A percentile compares a stretch with the other conserved stretches of the same genome.
Evolutionary conservation across 2,888 invertebrate species (phyloP).

Genomic region (Hemicrepidius hirtus): DNA sequence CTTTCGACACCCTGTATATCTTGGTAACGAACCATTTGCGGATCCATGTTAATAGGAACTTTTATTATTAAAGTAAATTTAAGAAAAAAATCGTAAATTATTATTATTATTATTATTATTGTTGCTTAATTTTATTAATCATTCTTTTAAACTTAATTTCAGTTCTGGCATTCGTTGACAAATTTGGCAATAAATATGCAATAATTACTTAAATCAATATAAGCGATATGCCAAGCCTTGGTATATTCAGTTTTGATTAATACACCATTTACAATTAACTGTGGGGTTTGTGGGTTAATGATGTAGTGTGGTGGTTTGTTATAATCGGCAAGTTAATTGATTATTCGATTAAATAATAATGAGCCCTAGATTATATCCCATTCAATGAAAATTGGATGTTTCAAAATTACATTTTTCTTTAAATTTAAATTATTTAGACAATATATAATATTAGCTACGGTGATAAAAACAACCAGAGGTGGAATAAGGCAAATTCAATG

Average conservation of each 20-base stretch:
- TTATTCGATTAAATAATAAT: slow-evolving; percentile 9
- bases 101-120: neutral
- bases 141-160: slow-evolving; percentile 1
- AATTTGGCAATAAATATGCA: slow-evolving; percentile 28
- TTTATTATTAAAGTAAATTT: slow-evolving; percentile 14
- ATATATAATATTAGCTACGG: no score
- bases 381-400: neutral
- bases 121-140: neutral
- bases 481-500: no score
- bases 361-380: neutral
- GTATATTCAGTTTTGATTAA: slow-evolving; percentile 22
- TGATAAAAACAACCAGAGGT: no score
- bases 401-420: neutral
- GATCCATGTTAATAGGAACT: no score
- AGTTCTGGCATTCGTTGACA: slow-evolving; percentile 8
- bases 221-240: neutral
- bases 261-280: slow-evolving; percentile 16
- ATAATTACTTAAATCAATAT: slow-evolving; percentile 27
- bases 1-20: no score
- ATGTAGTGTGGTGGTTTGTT: neutral
- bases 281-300: slow-evolving; percentile 23
- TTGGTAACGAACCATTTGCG: no score
- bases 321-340: neutral
- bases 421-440: no score
- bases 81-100: neutral